Evolutionary conservation across 2,888 invertebrate species (phyloP), one percentile per base, ranked within the genome.

Genomic region (Baronia brevicornis): DNA sequence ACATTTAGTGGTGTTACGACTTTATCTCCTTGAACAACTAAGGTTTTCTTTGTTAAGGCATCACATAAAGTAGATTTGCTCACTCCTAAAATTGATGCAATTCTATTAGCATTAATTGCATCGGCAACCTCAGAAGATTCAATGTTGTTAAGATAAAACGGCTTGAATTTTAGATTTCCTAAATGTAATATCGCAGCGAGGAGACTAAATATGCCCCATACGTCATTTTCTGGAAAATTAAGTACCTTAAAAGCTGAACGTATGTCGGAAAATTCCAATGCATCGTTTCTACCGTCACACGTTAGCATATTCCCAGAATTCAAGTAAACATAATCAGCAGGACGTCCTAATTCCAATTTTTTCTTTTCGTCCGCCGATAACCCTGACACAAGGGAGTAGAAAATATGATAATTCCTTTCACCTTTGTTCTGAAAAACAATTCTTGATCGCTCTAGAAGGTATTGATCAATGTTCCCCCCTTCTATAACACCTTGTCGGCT

Each of bases 331-430:
- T 95, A 97, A 47, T 92, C 88, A 5, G 87, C 86, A 0, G 93
- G 88, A 17, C 90, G 89, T 4, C 86, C 86, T 15, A 98, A 74
- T 33, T 95, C 92, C 13, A 97, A 77, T 43, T 88, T 89, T 39
- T 87, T 88, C 55, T 91, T 93, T 60, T 97, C 96, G 1, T 95
- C 91, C 7, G 86, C 84, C 1, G 88, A 87, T 38, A 98, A 70
- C 0, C 97, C 98, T 5, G 91, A 91, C 36, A 98, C 78, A 69
- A 98, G 88, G 46, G 95, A 91, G 69, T 97, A 97, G 78, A 98
- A 98, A 42, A 97, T 93, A 65, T 97, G 97, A 69, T 97, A 98
- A 70, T 98, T 98, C 46, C 97, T 87, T 70, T 97, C 97, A 28
- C 94, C 95, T 31, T 87, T 86, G 48, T 91, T 95, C 74, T 95